Base-by-base conservation (phyloP, 1,140 invertebrate genomes). In the Drosophila sturtevanti region DNA sequence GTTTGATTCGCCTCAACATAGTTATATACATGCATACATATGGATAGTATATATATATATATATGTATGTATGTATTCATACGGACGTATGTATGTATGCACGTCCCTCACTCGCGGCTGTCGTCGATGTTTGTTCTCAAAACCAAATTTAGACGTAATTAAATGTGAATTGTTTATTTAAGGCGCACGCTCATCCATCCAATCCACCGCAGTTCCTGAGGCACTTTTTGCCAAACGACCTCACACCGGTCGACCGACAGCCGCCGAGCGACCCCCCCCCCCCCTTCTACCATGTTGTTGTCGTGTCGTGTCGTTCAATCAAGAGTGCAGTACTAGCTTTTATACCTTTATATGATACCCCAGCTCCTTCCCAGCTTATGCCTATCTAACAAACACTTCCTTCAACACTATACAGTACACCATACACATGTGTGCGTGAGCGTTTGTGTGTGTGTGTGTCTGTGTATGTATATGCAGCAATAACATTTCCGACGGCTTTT, bases 161-260 rank as follows among this genome's bases (percentile, higher is more conserved):
- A 91, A 90, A 91, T 89, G 89, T 91, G 89, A 91, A 91, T 86
- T 91, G 89, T 91, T 91, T 90, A 91, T 90, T 90, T 89, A 90
- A 86, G 89, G 79, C 89, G 74, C 84, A 90, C 89, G 84, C 77
- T 84, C 84, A 58, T 69, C 56, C 69, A 68, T 68, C 68, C 67
- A 35, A 34, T 35, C 60, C 66, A 27, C 41, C 59, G 22, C 35
- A 41, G 52, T 59, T 54, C 41, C 61, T 67, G 52, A 63, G 59
- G 68, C 65, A 14, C 24, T 7, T 31, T 10, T 11, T 10, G 14
- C 52, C 62, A 52, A 31, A 31, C 35, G 34, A 14, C 27, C 18
- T n/a, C 35, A 11, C 5, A 12, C 18, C 18, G 1, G 60, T 5
- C 51, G 5, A 4, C 34, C 11, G 16, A 31, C 27, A 3, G 27